Evolutionary conservation across 2,888 invertebrate genomes (phyloP), one percentile per base, ranked within the genome.

Genomic region (Aethes cnicana): DNA sequence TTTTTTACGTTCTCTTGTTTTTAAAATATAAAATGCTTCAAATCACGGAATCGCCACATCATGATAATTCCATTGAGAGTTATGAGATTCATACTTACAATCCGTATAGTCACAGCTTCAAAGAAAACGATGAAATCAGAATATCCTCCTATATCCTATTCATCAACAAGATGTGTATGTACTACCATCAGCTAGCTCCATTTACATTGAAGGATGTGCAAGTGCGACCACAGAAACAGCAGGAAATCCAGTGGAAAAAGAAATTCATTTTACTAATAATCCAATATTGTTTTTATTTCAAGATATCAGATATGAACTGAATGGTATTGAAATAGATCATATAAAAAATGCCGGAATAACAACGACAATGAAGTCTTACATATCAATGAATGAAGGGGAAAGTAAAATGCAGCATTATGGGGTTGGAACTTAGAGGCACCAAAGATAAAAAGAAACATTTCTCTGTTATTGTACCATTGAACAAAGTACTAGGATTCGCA

Each of bases 401-500:
- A 20, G 20, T 20, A 20, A 20, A 20, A 20, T 20, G 3, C 20
- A 35, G 17, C 18, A 18, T 2, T 46, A 46, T 17, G 9, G 33
- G 2, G 46, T 35, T 2, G n/a, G 2, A 16, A 11, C 9, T 3
- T 25, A 25, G 11, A 35, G 46, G 2, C 17, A 35, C 16, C 26
- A 23, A 25, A 9, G 9, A 7, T 4, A 26, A 4, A 18, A 47
- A 47, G 17, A 47, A 28, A 11, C 28, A 37, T 8, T 2, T 20
- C 1, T 4, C 12, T 11, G 5, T 17, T 16, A 25, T 14, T 23
- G 23, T 12, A 17, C 50, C 42, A 7, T 42, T 49, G 28, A 49
- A 49, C n/a, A 48, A 41, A 33, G 30, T 49, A 26, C 8, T 42
- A 11, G 28, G 52, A 41, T 53, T 46, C 26, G 46, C 46, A 14